Base-by-base conservation (phyloP, 2,113 vertebrate genomes). In the Xenotilapia leptura region DNA sequence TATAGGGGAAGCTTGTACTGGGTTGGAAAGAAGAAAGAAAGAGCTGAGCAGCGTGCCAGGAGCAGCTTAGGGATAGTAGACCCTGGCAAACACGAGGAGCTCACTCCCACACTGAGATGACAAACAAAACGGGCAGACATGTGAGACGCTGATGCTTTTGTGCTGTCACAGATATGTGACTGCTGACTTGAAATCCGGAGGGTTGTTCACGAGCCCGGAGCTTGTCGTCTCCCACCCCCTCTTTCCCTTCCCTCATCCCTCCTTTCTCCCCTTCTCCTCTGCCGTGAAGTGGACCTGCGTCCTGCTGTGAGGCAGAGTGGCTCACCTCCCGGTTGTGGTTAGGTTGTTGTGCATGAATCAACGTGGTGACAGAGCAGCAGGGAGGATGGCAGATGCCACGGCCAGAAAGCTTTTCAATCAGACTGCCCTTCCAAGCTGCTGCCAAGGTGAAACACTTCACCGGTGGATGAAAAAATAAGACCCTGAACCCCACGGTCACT, bases 351-450 rank as follows among this genome's bases (percentile, higher is more conserved):
- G 93, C 95, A 96, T 97, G 96, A 96, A 97, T 97, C 96, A 97
- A 96, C 95, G 95, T 80, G 91, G 94, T 95, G 96, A 96, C 96
- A 96, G 94, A 96, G 93, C 96, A 96, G 95, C 93, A 49, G 96
- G 96, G 96, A 94, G 95, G 95, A 95, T 88, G 95, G 96, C 96
- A 97, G 96, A 96, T 96, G 96, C 96, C 96, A 95, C 91, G 84
- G 95, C 93, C 94, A 94, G 95, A 95, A 96, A 96, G 96, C 96
- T 96, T 97, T 97, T 97, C 96, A 97, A 97, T 97, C 96, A 97
- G 96, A 75, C 92, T 94, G 96, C 95, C 96, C 96, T 97, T 97
- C 95, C 95, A 94, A 95, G 90, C 92, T 53, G 73, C 55, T 79
- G 93, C 94, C 96, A 97, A 97, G 96, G 96, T 97, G 95, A 97